These are phyloP conservation scores for Cryptops parisi DNA, from an alignment of 2,888 invertebrate genomes.

Conservation along the genomic window DNA sequence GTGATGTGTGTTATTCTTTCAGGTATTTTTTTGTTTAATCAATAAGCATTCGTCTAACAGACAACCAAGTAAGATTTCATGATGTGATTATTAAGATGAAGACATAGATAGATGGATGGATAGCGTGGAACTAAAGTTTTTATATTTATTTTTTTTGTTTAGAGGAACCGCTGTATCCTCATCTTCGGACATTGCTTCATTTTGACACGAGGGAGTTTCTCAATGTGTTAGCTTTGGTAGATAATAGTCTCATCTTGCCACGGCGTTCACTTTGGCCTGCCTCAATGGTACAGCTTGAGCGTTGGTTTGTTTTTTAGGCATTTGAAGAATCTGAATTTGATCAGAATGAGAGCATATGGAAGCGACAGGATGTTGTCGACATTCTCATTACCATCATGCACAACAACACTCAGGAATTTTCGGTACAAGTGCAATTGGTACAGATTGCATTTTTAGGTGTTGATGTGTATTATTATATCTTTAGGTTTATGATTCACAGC, in stretches of 20 bases:
- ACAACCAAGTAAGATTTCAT: not conserved
- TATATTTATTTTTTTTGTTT: conserved; percentile 1
- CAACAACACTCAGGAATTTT: conserved; percentile 44
- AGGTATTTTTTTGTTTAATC: conserved; percentile 4
- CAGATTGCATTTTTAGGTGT: no score
- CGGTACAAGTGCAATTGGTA: no score
- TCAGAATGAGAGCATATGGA: conserved; percentile 51
- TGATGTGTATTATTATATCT: not conserved
- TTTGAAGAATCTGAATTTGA: conserved; percentile 67
- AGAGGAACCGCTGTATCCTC: conserved; percentile 24
- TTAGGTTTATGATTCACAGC: conserved; percentile 30
- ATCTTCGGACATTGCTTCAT: conserved; percentile 48
- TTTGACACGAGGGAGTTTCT: conserved; percentile 75
- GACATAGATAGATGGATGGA: no score
- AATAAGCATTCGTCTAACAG: conserved; percentile 1
- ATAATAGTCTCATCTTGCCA: no score
- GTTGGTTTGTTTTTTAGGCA: conserved; percentile 34
- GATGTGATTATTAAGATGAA: no score
- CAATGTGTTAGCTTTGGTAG: conserved; percentile 57
- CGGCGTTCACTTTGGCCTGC: no score
- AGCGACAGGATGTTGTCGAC: conserved; percentile 60
- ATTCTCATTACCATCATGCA: conserved; percentile 60
- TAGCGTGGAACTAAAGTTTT: not conserved
- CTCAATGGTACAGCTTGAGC: no score
- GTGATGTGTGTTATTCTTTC: not conserved